Evolutionary conservation across 1,140 invertebrate genomes (phyloP), one percentile per base, ranked within the genome.

Genomic region (Delia radicum): DNA sequence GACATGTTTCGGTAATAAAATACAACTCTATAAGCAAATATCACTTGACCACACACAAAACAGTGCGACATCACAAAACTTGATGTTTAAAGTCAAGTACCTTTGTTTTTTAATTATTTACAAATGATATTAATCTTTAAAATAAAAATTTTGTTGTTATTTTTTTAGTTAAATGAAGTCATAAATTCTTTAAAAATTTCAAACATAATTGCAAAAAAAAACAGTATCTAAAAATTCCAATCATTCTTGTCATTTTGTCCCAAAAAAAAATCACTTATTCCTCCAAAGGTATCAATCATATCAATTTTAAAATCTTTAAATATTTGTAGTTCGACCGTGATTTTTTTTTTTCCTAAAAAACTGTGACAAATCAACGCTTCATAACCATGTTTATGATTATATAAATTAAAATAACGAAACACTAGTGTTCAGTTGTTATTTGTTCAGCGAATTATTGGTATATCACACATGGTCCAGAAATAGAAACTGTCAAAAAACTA

Each of bases 351-450:
- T 28, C 3, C 65, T 31, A 33, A 24, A 69, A 69, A 69, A 69
- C 65, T 69, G 65, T 69, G 65, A 69, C 65, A 69, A 69, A 69
- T 69, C 65, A 69, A 69, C 65, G 65, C 65, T 69, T 69, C 31
- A 33, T 28, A 69, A 69, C 15, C 29, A 69, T 69, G 31, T 69
- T 37, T 18, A 69, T 33, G 65, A 18, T 33, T 21, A 65, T 29
- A 42, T 15, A 13, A 42, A 42, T 42, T 42, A 42, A 42, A 42
- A 15, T 15, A 42, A 42, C 37, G n/a, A 42, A 10, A 42, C 37
- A 42, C 37, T 15, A 42, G 37, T 42, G 10, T 42, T 21, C 48
- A 21, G 48, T n/a, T n/a, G n/a, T n/a, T n/a, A n/a, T n/a, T n/a
- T n/a, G n/a, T n/a, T n/a, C n/a, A n/a, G n/a, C n/a, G n/a, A n/a